Evolutionary conservation across 2,113 vertebrate species (phyloP), one percentile per base, ranked within the genome.

Genomic region (Dipodomys spectabilis): DNA sequence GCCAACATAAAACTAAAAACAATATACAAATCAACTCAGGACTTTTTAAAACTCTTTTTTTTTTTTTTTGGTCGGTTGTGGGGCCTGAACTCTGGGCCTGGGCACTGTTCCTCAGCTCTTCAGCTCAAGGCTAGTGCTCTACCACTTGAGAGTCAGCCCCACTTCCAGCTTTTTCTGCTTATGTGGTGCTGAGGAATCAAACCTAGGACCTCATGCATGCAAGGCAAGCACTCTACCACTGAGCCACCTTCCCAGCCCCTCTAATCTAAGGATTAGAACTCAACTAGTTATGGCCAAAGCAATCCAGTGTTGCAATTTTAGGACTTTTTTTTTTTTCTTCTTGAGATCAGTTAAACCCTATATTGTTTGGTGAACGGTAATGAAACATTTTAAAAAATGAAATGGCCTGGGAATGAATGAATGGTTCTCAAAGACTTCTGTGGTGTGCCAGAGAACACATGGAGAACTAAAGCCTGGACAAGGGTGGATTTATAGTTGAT

Each of bases 321-420:
- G 77, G 90, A 27, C 82, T 9, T 49, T 96, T 23, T 28, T 23
- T 28, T 64, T 93, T 96, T 98, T 73, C 84, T 95, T 83, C 75
- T 85, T 85, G 78, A 97, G 88, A 95, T 93, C 87, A 97, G 93
- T 94, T 81, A 96, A 95, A 80, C 44, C 62, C 13, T 30, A 49
- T 87, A 90, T 30, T 75, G 86, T 93, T 82, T 90, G 95, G 92
- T 67, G 88, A 86, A 93, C 35, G 3, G 35, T 39, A 39, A 39
- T 39, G 35, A 39, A 39, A 39, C 23, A 32, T 91, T 92, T 7
- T 16, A 93, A 68, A 72, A 87, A 89, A 91, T 44, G 35, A 90
- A 95, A 90, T 77, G 0, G 30, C 92, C n/a, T 77, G 60, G 80
- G 88, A 88, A 89, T 60, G 18, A 95, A 79, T 60, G 72, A 81